phyloP scores from a whole-genome alignment of 2,797 vertebrate genomes.

The Bradypus variegatus region DNA sequence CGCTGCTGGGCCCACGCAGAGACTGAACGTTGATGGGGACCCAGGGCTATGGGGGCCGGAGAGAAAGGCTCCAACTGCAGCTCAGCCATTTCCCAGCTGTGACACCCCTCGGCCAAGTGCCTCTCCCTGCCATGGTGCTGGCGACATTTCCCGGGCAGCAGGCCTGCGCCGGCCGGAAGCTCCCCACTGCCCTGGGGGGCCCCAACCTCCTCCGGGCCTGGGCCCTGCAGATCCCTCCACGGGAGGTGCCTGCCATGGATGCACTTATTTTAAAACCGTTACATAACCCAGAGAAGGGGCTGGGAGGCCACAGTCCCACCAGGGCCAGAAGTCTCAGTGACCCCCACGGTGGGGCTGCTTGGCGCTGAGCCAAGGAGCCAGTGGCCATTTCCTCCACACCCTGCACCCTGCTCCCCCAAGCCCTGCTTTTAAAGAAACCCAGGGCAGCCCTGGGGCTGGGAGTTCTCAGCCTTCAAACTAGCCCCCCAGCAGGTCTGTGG shows the following conservation, averaged over 20 bases:
- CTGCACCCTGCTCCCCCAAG: not conserved
- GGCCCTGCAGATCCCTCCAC: not conserved
- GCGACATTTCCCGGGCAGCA: too few relatives aligned
- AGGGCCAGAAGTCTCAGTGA: not conserved
- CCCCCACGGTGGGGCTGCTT: not conserved
- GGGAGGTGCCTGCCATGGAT: not conserved
- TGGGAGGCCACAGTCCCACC: not conserved
- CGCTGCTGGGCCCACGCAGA: not conserved
- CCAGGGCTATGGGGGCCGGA: too few relatives aligned
- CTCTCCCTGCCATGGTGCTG: too few relatives aligned
- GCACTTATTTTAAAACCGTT: not conserved
- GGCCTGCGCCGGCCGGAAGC: too few relatives aligned
- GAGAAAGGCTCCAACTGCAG: not conserved
- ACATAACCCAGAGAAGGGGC: not conserved
- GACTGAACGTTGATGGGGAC: too few relatives aligned
- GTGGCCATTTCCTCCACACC: not conserved
- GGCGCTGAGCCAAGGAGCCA: not conserved
- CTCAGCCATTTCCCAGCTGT: too few relatives aligned
- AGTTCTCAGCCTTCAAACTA: not conserved
- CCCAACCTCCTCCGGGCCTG: not conserved
- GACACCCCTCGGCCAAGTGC: not conserved
- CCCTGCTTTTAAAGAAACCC: not conserved
- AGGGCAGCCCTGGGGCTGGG: not conserved
- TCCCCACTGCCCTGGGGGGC: fast-evolving
- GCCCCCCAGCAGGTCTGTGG: not conserved